Evolutionary conservation across 2,888 invertebrate species (phyloP), one percentile per base, ranked within the genome.

Genomic region (Pristionchus maxplancki): DNA sequence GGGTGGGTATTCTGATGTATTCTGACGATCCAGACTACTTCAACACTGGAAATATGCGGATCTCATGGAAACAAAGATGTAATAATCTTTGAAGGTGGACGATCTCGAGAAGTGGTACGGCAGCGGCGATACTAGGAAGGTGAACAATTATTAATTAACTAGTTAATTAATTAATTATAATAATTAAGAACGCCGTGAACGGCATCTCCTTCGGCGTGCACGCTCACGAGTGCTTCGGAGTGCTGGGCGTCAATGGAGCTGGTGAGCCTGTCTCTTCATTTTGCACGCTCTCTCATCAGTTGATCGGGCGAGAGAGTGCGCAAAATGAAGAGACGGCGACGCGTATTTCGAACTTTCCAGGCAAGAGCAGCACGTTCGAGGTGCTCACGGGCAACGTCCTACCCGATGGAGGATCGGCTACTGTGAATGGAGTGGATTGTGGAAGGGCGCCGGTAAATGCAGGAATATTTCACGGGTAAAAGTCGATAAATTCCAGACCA

Each of bases 181-280:
- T 11, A 50, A 20, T 50, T 3, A 17, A 50, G 50, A 20, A 20
- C 0, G 74, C 74, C 9, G 74, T 74, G 37, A 74, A 91, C 34
- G 88, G 90, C 17, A 88, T 94, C 44, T 90, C 92, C 37, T 91
- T 94, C 83, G 93, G 93, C 0, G 93, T 94, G 31, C 89, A 90
- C 20, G 89, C 90, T 24, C 90, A 90, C 40, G 94, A 94, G 40
- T 94, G 94, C 88, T 74, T 74, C 82, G 94, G 94, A 34, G 89
- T 94, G 71, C 90, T 94, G 53, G 94, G 93, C 90, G 90, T 91
- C 44, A 92, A 92, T 78, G 91, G 91, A 62, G 94, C 94, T n/a
- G 94, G 84, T 84, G 15, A 31, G 5, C 15, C n/a, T n/a, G n/a
- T n/a, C n/a, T n/a, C n/a, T n/a, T n/a, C n/a, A n/a, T n/a, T n/a